Base-by-base conservation (phyloP, 1,140 invertebrate genomes). In the Tyrophagus putrescentiae region DNA sequence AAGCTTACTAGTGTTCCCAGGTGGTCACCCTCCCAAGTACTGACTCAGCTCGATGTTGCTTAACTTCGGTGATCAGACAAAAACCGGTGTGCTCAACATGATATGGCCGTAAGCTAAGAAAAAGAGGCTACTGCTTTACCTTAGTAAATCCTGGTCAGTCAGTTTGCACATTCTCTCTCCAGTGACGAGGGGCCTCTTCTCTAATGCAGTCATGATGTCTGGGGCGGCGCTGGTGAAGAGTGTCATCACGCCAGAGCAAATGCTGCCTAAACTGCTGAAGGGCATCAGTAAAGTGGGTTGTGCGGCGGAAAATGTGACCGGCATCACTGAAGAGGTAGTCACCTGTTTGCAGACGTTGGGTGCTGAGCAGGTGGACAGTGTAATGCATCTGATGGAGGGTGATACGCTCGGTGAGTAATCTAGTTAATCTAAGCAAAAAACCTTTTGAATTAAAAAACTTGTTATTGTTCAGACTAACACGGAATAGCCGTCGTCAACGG, bases 111-210 rank as follows among this genome's bases (percentile, higher is more conserved):
- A n/a, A n/a, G n/a, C n/a, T n/a, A n/a, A n/a, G n/a, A n/a, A n/a
- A n/a, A n/a, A n/a, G n/a, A n/a, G n/a, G n/a, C n/a, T n/a, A n/a
- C n/a, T n/a, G n/a, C n/a, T n/a, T n/a, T n/a, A n/a, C n/a, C n/a
- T n/a, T n/a, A n/a, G n/a, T n/a, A n/a, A n/a, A n/a, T 90, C 90
- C 1, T 89, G 88, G 11, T 88, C 87, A 34, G 87, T 97, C 1
- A 86, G 85, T n/a, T 76, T 96, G 67, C 92, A 96, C 74, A 76
- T 96, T 48, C 74, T 98, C 6, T 93, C 88, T 4, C 87, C 89
- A 1, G 75, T 93, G 21, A 79, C 74, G 65, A 75, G 85, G 64
- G 82, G 88, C 66, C 79, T 93, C 39, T 97, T 96, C 75, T 83
- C 82, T 61, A 67, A 68, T 61, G 78, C 76, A 16, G 79, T 80